phyloP scores from a whole-genome alignment of 2,888 invertebrate genomes.

The Epinotia ramella region DNA sequence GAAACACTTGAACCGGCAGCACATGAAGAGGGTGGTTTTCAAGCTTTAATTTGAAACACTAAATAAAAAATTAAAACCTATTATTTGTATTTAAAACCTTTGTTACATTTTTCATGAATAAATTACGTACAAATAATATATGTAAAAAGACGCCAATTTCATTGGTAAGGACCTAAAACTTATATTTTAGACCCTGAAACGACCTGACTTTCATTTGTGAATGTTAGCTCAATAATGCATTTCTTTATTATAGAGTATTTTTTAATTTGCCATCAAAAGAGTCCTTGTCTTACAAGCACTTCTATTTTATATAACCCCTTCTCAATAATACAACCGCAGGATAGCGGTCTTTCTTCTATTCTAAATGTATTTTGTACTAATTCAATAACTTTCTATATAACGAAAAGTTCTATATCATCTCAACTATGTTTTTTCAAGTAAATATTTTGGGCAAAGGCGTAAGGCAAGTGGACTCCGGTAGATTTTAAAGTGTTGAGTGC shows the following conservation, averaged over 20 bases:
- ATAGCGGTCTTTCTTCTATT: no score
- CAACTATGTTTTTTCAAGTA: not conserved
- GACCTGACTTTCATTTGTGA: not conserved
- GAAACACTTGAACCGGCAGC: no score
- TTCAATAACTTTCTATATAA: not conserved
- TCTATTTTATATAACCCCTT: not conserved
- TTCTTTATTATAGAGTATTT: slow-evolving; percentile 23
- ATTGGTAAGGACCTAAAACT: no score
- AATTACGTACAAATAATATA: no score
- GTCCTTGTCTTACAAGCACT: slow-evolving; percentile 21
- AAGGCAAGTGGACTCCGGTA: slow-evolving; percentile 7
- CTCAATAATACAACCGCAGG: not conserved
- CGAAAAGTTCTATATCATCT: not conserved
- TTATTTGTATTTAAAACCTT: no score
- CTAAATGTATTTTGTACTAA: no score
- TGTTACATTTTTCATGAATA: no score
- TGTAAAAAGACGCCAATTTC: no score
- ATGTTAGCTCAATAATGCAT: slow-evolving; percentile 31
- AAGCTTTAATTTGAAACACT: no score
- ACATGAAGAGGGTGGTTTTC: no score
- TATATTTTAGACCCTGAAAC: not conserved
- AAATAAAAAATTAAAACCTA: no score
- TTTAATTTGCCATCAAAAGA: slow-evolving; percentile 16
- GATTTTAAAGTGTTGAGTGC: slow-evolving; percentile 16
- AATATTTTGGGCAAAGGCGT: not conserved